These are phyloP conservation scores for Perdix hodgsoniae DNA, from an alignment of 2,797 vertebrate genomes.

Conservation along the genomic window DNA sequence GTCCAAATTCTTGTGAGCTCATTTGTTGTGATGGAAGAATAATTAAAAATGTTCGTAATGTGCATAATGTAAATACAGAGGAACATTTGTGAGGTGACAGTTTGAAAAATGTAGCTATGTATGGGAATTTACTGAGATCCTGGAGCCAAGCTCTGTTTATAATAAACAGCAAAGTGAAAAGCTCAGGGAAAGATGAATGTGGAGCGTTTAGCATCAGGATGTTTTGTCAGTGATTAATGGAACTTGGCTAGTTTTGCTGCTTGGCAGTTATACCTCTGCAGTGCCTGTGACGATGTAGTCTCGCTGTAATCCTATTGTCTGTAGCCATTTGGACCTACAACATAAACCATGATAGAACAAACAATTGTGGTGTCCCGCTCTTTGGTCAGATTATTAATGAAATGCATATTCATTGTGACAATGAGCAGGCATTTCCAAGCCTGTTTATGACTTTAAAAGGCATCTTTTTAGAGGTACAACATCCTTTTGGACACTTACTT, in stretches of 20 bases:
- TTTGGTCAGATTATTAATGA: not conserved
- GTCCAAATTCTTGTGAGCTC: not conserved
- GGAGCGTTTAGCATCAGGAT: not conserved
- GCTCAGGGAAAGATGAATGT: constrained; percentile 24
- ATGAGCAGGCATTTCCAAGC: not conserved
- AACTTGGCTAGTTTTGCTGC: constrained; percentile 23
- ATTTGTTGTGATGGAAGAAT: not conserved
- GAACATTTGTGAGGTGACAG: not conserved
- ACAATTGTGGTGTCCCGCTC: not conserved
- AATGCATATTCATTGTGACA: not conserved
- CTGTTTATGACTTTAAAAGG: not conserved
- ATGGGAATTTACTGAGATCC: not conserved
- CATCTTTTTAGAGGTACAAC: not conserved
- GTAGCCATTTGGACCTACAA: not conserved
- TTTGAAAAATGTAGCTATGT: constrained; percentile 20
- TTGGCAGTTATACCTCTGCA: not conserved
- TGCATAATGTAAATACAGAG: not conserved
- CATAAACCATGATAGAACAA: not conserved
- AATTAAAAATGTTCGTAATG: not conserved
- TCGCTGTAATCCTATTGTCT: not conserved
- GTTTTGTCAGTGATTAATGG: constrained; percentile 60
- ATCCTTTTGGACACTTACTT: not conserved
- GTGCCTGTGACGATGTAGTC: not conserved
- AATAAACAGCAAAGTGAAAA: constrained; percentile 45
- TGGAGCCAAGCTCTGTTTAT: constrained; percentile 35